Evolutionary conservation across 1,140 invertebrate genomes (phyloP).

Genomic region (Aporrectodea caliginosa): DNA sequence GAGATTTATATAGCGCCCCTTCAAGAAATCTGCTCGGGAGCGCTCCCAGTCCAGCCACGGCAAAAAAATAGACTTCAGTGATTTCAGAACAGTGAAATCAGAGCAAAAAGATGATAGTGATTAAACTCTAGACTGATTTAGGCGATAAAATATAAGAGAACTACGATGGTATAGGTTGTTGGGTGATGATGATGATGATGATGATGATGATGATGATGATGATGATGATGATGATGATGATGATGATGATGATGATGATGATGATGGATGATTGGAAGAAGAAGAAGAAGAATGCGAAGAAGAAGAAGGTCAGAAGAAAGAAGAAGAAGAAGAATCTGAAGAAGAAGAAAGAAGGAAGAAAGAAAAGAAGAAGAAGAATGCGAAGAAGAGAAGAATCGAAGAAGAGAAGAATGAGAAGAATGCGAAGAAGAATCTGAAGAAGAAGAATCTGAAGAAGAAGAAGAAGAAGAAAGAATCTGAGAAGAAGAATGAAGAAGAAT

Average conservation of each 20-base stretch:
- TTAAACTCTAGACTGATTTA: neutral
- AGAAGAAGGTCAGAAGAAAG: neutral
- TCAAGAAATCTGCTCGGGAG: neutral
- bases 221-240: neutral
- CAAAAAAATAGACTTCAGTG: neutral
- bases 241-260: constrained; percentile 2
- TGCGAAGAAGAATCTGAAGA: neutral
- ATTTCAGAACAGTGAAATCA: neutral
- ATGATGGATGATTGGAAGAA: neutral
- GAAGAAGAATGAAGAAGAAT: neutral
- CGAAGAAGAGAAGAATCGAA: neutral
- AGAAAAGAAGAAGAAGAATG: neutral
- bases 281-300: neutral
- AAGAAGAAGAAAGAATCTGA: neutral
- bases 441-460: neutral
- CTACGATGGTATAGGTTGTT: neutral
- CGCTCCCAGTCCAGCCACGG: neutral
- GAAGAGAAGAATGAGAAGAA: neutral
- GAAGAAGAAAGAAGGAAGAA: neutral
- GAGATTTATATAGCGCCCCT: neutral
- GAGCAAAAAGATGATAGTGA: neutral
- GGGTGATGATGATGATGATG: neutral
- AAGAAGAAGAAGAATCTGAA: neutral
- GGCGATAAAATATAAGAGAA: neutral
- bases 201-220: constrained; percentile 3